Evolutionary conservation across 2,113 vertebrate species (phyloP).

Genomic region (Silurus meridionalis): DNA sequence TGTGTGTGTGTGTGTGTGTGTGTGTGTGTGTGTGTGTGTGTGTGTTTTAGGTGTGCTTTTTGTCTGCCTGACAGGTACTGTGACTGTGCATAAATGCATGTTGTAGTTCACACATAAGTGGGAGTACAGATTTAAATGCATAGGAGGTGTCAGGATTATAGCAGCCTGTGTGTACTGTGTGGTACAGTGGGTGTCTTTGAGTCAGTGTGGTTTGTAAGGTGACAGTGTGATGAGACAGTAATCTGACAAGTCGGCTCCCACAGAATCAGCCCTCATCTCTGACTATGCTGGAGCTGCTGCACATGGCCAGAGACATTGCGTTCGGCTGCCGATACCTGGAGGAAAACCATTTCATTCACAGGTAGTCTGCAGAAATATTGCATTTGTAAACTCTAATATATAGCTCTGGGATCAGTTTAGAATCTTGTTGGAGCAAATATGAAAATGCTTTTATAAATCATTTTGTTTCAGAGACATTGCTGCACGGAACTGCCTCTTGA

Average conservation of each 20-base stretch:
- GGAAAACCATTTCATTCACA: constrained; percentile 94
- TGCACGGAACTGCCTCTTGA: constrained; percentile 89
- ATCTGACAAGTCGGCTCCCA: constrained; percentile 32
- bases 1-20: too few relatives aligned
- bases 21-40: too few relatives aligned
- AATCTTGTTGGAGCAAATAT: neutral
- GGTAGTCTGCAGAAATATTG: constrained; percentile 62
- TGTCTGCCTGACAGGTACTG: neutral
- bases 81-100: neutral
- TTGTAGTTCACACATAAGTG: neutral
- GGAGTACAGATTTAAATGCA: neutral
- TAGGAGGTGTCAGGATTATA: neutral
- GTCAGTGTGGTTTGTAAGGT: neutral
- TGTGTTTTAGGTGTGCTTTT: neutral
- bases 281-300: constrained; percentile 83
- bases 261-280: constrained; percentile 82
- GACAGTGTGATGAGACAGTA: constrained; percentile 21
- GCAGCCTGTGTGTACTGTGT: neutral
- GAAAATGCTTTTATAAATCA: neutral
- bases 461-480: constrained; percentile 82
- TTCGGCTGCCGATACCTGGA: constrained; percentile 88
- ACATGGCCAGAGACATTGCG: constrained; percentile 87
- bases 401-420: neutral
- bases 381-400: neutral
- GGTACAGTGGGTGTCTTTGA: neutral